Percentiles rank a stretch among this genome's conserved stretches.
Conservation (phyloP, 2,797 vertebrate genomes). For the Epinephelus coioides region DNA sequence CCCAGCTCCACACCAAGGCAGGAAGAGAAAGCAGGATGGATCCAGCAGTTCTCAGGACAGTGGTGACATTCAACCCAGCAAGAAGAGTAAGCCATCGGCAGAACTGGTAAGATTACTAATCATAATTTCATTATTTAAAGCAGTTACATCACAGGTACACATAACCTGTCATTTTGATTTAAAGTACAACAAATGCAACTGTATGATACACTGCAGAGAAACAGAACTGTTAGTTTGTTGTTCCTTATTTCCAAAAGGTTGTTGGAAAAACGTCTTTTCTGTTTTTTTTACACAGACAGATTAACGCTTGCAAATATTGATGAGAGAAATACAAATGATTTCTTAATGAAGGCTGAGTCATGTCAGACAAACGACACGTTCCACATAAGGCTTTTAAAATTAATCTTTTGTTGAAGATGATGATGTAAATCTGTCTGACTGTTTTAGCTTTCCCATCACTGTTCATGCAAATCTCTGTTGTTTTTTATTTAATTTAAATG, state of each 20-base stretch:
- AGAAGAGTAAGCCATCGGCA: constrained; percentile 75
- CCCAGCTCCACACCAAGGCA: constrained; percentile 54
- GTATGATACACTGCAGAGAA: neutral
- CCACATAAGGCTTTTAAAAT: neutral
- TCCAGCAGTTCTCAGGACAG: constrained; percentile 79
- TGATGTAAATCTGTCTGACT: neutral
- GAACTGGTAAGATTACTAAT: constrained; percentile 45
- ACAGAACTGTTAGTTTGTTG: neutral
- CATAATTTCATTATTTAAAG: neutral
- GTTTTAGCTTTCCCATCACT: neutral
- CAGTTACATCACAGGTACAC: neutral
- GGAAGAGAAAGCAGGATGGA: constrained; percentile 86
- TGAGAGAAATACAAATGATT: neutral
- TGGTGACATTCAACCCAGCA: constrained; percentile 70
- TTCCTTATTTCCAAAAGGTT: too few relatives aligned
- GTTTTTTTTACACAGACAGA: neutral
- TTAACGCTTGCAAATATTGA: neutral
- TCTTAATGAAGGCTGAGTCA: neutral
- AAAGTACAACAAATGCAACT: neutral
- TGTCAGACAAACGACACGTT: neutral
- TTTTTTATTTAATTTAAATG: neutral
- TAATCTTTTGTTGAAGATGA: neutral
- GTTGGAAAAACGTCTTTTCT: neutral
- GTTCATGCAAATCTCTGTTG: neutral
- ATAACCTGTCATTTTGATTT: neutral